Evolutionary conservation across 2,888 invertebrate genomes (phyloP), one percentile per base, ranked within the genome.

Genomic region (Pristionchus exspectatus): DNA sequence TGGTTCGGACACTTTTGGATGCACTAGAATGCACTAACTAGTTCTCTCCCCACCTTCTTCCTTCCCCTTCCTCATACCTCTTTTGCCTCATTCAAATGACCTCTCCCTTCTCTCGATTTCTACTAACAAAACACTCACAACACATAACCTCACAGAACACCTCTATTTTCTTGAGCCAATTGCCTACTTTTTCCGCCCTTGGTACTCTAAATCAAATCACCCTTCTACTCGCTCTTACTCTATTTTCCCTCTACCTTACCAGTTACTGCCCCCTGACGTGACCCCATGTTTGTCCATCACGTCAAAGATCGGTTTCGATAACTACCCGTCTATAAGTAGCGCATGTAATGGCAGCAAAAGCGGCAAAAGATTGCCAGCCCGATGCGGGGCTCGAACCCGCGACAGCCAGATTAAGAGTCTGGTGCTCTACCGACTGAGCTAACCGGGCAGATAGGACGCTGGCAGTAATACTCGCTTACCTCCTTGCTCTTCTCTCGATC

Each of bases 391-490:
- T 89, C 89, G 89, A 89, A 89, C 89, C 91, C 91, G 91, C 91
- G 91, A 91, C 91, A 91, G 89, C 92, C 92, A 92, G 92, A 92
- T 92, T 92, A 93, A 92, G 92, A 92, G 92, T 92, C 92, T 92
- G 92, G 92, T 93, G 92, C 92, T 92, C 93, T 92, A 92, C 92
- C 92, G 93, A 92, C 92, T 92, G 92, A 92, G 92, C 92, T 92
- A 92, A 92, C 93, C 92, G 91, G 92, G 92, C 92, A 88, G 59
- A 85, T 56, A 56, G 27, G 10, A 30, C 2, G 1, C n/a, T 30
- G 9, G n/a, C 86, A 21, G n/a, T 24, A 27, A 24, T 54, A 21
- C 38, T 38, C 44, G 12, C 10, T n/a, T 44, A 44, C 54, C 66
- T 24, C 1, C 0, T 30, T 86, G 4, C 63, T 66, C 30, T 21